Evolutionary conservation across 1,140 invertebrate species (phyloP), one percentile per base, ranked within the genome.

Genomic region (Archivesica marissinica): DNA sequence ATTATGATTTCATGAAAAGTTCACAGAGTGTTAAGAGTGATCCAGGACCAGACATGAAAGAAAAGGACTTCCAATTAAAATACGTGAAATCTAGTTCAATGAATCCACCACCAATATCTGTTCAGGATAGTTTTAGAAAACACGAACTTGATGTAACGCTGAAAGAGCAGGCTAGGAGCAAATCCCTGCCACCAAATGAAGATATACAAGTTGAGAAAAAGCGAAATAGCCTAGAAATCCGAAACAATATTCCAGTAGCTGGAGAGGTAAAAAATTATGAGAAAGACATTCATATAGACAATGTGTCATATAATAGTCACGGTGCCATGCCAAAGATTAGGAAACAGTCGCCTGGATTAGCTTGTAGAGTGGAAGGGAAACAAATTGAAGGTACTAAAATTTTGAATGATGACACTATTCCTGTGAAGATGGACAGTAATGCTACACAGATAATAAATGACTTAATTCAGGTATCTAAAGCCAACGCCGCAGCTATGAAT

Each of bases 261-360:
- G 89, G 89, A 25, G 92, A 92, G 74, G 88, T 93, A 0, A 93
- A 93, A 82, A 91, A 85, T 76, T 93, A 92, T 86, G 91, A 92
- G 30, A 90, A 90, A 59, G 89, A 90, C 61, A 85, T 85, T 70
- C 68, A 75, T 83, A 75, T 88, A 66, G 85, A 86, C 17, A 75
- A 86, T 79, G 52, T 86, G 11, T 81, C 86, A 38, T 90, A 64
- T 68, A 89, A 77, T 83, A 79, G 76, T 20, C 90, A 91, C 56
- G 88, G 90, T 33, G 89, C 89, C 54, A 91, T 91, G 76, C 91
- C 92, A 38, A 92, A 91, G 87, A 92, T 93, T 35, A 86, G 86
- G 59, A 93, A 93, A 84, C 91, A 93, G 74, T 94, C 92, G 15
- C 93, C 93, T 70, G 93, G 93, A 23, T 78, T 94, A 39, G 93